phyloP scores from a whole-genome alignment of 1,140 invertebrate genomes.

The Cotesia vestalis region DNA sequence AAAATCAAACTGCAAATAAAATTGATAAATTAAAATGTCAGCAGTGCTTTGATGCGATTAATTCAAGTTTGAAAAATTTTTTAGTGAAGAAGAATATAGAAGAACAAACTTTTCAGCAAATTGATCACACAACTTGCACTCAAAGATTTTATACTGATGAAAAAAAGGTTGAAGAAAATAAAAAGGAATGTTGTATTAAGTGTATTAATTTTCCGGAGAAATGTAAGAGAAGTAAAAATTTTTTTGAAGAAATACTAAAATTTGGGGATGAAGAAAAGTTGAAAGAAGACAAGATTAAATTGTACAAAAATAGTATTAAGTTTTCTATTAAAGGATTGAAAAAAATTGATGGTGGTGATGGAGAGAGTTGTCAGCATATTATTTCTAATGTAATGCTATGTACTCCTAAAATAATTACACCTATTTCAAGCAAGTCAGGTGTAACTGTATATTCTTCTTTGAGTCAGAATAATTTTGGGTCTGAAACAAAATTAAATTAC shows the following conservation, averaged over 20 bases:
- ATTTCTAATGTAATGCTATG: slow-evolving; percentile 17
- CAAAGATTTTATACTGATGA: neutral
- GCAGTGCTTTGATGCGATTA: slow-evolving; percentile 39
- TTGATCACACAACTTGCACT: slow-evolving; percentile 36
- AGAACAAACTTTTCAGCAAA: slow-evolving; percentile 5
- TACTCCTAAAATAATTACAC: slow-evolving; percentile 23
- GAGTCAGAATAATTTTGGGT: slow-evolving; percentile 20
- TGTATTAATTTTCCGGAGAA: neutral
- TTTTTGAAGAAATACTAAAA: slow-evolving; percentile 33
- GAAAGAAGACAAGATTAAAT: neutral
- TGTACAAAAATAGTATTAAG: slow-evolving; percentile 26
- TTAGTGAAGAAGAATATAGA: neutral
- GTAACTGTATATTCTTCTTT: neutral
- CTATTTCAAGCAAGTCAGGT: slow-evolving; percentile 19
- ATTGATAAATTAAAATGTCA: slow-evolving; percentile 42
- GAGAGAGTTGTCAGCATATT: neutral
- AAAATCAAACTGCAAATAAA: neutral
- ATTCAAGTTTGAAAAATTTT: slow-evolving; percentile 24
- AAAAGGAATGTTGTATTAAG: slow-evolving; percentile 1
- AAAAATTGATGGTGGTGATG: neutral
- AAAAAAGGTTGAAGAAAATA: neutral
- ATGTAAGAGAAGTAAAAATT: slow-evolving; percentile 41
- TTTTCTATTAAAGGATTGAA: slow-evolving; percentile 12
- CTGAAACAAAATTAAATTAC: slow-evolving; percentile 17
- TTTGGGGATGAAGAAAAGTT: slow-evolving; percentile 27